These are phyloP conservation scores for Dascillus cervinus DNA, from an alignment of 2,888 invertebrate genomes.

Conservation along the genomic window DNA sequence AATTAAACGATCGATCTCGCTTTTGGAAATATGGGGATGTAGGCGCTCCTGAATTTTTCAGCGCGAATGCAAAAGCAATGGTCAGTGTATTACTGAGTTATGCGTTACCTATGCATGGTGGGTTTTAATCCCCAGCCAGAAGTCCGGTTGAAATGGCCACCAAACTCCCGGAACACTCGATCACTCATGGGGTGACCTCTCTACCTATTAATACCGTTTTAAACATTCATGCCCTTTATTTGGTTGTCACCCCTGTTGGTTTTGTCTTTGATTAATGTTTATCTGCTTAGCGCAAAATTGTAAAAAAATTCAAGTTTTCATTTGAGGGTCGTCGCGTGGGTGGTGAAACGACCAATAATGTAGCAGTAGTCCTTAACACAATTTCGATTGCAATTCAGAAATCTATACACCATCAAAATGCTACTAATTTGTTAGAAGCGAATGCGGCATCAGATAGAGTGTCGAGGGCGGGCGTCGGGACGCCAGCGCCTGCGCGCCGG, in stretches of 20 bases:
- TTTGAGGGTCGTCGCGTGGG: slow-evolving; percentile 1
- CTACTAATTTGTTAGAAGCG: slow-evolving; percentile 42
- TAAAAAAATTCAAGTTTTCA: slow-evolving; percentile 2
- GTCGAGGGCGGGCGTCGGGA: slow-evolving; percentile 34
- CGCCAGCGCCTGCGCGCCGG: slow-evolving; percentile 31
- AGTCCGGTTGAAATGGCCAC: too few relatives aligned
- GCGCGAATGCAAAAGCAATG: background rate
- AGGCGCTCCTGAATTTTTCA: too few relatives aligned
- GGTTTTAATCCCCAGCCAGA: too few relatives aligned
- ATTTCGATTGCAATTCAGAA: slow-evolving; percentile 41
- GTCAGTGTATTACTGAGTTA: background rate
- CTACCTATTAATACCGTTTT: slow-evolving; percentile 27
- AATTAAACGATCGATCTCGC: too few relatives aligned
- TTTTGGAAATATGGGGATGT: too few relatives aligned
- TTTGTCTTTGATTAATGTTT: slow-evolving; percentile 22
- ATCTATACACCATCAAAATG: slow-evolving; percentile 44
- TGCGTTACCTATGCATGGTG: background rate
- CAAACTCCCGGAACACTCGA: slow-evolving; percentile 6
- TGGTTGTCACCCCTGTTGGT: slow-evolving; percentile 26
- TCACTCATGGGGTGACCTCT: slow-evolving; percentile 15
- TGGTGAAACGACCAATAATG: background rate
- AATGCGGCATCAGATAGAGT: slow-evolving; percentile 39
- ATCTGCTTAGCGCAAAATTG: too few relatives aligned
- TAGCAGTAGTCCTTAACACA: slow-evolving; percentile 16
- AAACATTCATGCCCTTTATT: slow-evolving; percentile 29